A percentile compares a stretch with the other conserved stretches of the same genome.
Conservation (phyloP, 2,113 vertebrate genomes). For the Corythoichthys haematopterus region DNA sequence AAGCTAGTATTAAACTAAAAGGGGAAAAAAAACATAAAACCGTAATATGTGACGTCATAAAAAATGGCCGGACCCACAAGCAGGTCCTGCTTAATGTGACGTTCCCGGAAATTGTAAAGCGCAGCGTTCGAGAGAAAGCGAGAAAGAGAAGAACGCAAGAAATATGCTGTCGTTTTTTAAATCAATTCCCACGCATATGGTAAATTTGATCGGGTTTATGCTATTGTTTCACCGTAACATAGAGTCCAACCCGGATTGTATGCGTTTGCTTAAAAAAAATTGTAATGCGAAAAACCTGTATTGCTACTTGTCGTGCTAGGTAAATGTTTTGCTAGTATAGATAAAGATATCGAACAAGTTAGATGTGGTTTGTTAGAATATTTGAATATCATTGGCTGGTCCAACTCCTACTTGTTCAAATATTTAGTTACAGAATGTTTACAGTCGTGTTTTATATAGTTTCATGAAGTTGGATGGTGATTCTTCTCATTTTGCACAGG, state of each 20-base stretch:
- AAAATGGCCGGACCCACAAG: not conserved
- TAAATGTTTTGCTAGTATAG: not conserved
- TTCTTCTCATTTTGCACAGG: constrained; percentile 64
- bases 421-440: not conserved
- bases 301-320: constrained; percentile 21
- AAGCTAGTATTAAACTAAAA: not conserved
- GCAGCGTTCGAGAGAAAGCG: not conserved
- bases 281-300: constrained; percentile 1
- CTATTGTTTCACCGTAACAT: not conserved
- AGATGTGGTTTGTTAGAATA: not conserved
- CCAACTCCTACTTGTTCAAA: not conserved
- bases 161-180: constrained; percentile 72
- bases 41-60: not conserved
- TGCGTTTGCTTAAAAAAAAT: not conserved
- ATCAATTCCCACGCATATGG: constrained; percentile 75
- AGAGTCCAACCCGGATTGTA: not conserved
- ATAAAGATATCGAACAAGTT: not conserved
- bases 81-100: constrained; percentile 52
- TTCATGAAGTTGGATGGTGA: not conserved
- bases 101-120: constrained; percentile 54
- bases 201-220: constrained; percentile 28
- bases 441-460: not conserved
- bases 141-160: not conserved
- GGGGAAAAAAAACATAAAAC: too few relatives aligned
- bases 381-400: not conserved